Evolutionary conservation across 2,888 invertebrate genomes (phyloP), one percentile per base, ranked within the genome.

Genomic region (Sminthurinus aureus): DNA sequence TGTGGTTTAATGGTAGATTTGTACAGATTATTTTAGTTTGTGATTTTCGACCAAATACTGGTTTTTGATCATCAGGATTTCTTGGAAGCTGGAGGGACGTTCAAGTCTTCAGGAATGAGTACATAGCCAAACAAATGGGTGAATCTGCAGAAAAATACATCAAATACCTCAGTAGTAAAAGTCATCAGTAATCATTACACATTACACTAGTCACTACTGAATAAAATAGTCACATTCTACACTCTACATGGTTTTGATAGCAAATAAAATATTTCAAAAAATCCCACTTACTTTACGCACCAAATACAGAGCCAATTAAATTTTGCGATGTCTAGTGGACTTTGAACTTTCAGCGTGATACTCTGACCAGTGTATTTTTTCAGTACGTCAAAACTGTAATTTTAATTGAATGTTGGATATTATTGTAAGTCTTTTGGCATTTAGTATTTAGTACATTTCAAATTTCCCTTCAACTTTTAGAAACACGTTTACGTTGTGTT

Each of bases 71-170:
- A 38, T 6, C 38, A 38, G 38, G 3, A 38, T 58, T 18, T 13
- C n/a, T n/a, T n/a, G n/a, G n/a, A n/a, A n/a, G n/a, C n/a, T n/a
- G n/a, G n/a, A n/a, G 58, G 58, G 9, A 58, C 58, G 9, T 58
- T 58, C 58, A 58, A 18, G 18, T 58, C 71, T 24, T 71, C 26
- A 26, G 71, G 71, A 15, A 71, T 24, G 24, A 71, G 22, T 8
- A 71, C 71, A 15, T 71, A 71, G 71, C 71, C 71, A 71, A 71
- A 71, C 71, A 71, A 26, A 24, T 71, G 71, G 12, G 71, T 13
- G 12, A 26, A 71, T 26, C 71, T 71, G 15, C 24, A 22, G 24
- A 71, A 71, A 22, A n/a, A 69, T n/a, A n/a, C n/a, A n/a, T n/a
- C n/a, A n/a, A n/a, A n/a, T n/a, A n/a, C n/a, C n/a, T n/a, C n/a